These are phyloP conservation scores for Scaptomyza flava DNA, from an alignment of 2,888 invertebrate genomes.

Conservation along the genomic window DNA sequence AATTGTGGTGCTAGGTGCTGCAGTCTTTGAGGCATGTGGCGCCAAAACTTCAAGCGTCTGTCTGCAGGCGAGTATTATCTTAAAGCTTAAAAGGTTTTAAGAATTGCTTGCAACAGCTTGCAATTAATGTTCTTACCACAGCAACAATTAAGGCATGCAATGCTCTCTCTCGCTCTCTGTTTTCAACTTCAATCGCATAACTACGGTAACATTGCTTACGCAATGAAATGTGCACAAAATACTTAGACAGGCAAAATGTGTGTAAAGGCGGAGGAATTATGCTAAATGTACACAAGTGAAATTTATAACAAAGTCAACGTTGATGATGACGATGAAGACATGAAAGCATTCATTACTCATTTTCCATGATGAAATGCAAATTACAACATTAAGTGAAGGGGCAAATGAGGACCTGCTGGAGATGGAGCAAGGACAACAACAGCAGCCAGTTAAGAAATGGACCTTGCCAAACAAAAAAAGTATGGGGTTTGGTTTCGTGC, in stretches of 20 bases:
- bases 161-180: background rate
- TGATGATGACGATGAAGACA: constrained; percentile 45
- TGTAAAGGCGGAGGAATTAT: constrained; percentile 49
- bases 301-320: constrained; percentile 47
- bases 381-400: constrained; percentile 1
- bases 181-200: background rate
- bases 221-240: constrained; percentile 47
- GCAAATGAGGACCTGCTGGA: background rate
- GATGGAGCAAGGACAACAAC: background rate
- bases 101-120: constrained; percentile 28
- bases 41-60: constrained; percentile 18
- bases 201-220: constrained; percentile 24
- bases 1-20: constrained; percentile 1
- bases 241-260: constrained; percentile 46
- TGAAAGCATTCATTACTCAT: constrained; percentile 69
- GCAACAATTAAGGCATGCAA: constrained; percentile 31
- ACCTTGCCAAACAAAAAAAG: constrained; percentile 5
- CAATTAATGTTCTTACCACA: constrained; percentile 49
- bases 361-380: constrained; percentile 48
- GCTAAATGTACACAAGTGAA: constrained; percentile 58
- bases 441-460: constrained; percentile 5
- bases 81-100: constrained; percentile 17
- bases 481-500: constrained; percentile 1
- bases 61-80: constrained; percentile 15
- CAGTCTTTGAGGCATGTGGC: background rate